phyloP scores from a whole-genome alignment of 2,888 invertebrate genomes.

The Phortica magna region DNA sequence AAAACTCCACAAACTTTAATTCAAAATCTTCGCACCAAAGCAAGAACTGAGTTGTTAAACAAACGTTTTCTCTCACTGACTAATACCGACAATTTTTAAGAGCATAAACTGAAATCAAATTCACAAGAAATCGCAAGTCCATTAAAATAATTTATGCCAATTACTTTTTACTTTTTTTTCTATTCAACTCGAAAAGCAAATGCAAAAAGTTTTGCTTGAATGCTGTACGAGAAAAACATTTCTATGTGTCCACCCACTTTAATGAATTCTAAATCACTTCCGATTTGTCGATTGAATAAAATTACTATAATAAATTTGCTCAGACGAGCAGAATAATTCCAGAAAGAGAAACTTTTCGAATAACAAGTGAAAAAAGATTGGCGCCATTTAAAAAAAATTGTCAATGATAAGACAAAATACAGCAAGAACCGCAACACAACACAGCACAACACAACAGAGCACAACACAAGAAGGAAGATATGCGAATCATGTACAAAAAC shows the following conservation, averaged over 20 bases:
- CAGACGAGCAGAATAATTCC: conserved; percentile 35
- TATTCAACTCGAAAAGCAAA: not conserved
- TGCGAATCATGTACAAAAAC: conserved; percentile 46
- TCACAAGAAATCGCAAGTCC: not conserved
- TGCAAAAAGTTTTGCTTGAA: conserved; percentile 17
- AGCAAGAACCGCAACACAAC: conserved; percentile 32
- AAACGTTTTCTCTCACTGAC: not conserved
- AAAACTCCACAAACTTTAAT: too few relatives aligned
- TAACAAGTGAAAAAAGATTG: conserved; percentile 73
- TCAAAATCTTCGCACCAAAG: too few relatives aligned
- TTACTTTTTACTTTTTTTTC: not conserved
- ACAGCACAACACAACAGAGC: not conserved
- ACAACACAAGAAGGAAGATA: conserved; percentile 44
- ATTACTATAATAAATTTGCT: conserved; percentile 71
- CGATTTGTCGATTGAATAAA: conserved; percentile 77
- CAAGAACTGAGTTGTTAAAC: too few relatives aligned
- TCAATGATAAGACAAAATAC: conserved; percentile 61
- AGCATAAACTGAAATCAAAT: not conserved
- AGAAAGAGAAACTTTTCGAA: conserved; percentile 57
- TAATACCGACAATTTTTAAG: not conserved
- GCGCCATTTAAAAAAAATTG: conserved; percentile 73
- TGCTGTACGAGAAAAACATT: not conserved
- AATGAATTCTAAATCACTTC: conserved; percentile 73
- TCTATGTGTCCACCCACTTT: conserved; percentile 52
- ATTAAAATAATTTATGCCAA: conserved; percentile 28